Percentiles rank a stretch among this genome's conserved stretches.
Evolutionary conservation across 2,888 invertebrate species (phyloP).

Genomic region (Drosophila paranaensis): DNA sequence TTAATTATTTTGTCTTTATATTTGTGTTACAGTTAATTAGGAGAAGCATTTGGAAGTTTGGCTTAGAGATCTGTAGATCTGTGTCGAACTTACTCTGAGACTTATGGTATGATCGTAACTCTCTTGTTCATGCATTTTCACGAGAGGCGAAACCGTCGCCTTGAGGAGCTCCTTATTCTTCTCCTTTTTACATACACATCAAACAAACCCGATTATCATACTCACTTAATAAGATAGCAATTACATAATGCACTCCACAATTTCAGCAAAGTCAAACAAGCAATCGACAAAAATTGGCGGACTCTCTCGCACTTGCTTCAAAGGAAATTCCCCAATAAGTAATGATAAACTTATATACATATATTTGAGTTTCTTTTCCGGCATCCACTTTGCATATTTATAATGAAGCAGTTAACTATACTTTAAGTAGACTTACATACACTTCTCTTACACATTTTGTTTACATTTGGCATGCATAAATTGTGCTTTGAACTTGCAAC

Average conservation of each 20-base stretch:
- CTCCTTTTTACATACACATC: too few relatives aligned
- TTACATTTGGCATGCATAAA: slow-evolving; percentile 44
- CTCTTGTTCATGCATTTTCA: too few relatives aligned
- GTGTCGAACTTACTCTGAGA: too few relatives aligned
- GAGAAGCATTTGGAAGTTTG: not conserved
- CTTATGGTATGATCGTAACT: too few relatives aligned
- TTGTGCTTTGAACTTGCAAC: slow-evolving; percentile 47
- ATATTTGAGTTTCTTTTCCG: not conserved
- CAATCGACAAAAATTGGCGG: too few relatives aligned
- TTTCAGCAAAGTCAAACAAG: too few relatives aligned
- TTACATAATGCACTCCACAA: too few relatives aligned
- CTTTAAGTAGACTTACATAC: slow-evolving; percentile 18
- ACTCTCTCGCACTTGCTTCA: slow-evolving; percentile 3
- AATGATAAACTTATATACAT: not conserved
- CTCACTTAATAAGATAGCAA: too few relatives aligned
- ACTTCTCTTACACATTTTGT: not conserved
- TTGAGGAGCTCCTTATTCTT: too few relatives aligned
- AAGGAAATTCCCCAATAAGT: slow-evolving; percentile 10
- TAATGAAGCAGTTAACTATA: slow-evolving; percentile 36
- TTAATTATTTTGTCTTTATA: not conserved
- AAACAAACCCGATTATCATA: too few relatives aligned
- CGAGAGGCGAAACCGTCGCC: too few relatives aligned
- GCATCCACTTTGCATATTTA: slow-evolving; percentile 36
- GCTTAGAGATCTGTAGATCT: too few relatives aligned
- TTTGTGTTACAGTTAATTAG: not conserved